A percentile compares a stretch with the other conserved stretches of the same genome.
These are phyloP conservation scores for Drosophila ustulata DNA, from an alignment of 2,888 invertebrate genomes.

Conservation along the genomic window DNA sequence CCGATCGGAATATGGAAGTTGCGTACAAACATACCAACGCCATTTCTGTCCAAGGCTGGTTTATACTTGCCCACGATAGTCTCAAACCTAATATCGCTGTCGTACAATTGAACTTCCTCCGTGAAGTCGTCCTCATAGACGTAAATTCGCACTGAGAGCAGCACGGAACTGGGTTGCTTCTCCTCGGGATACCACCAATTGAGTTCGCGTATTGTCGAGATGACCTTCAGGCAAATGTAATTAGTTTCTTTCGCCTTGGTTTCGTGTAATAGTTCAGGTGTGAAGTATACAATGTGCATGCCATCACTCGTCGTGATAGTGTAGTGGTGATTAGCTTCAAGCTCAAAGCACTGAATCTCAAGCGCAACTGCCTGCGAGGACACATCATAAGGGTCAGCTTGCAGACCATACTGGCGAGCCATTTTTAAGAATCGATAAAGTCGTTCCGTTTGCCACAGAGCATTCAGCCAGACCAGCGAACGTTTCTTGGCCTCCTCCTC, in stretches of 20 bases:
- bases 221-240: constrained; percentile 43
- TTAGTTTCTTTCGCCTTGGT: neutral
- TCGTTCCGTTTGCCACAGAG: constrained; percentile 50
- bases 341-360: constrained; percentile 26
- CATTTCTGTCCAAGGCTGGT: neutral
- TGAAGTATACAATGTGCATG: constrained; percentile 46
- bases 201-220: constrained; percentile 45
- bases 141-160: constrained; percentile 52
- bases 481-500: neutral
- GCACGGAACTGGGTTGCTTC: constrained; percentile 43
- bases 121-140: neutral
- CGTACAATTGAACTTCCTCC: neutral
- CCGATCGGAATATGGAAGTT: neutral
- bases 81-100: constrained; percentile 7
- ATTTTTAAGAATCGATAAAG: constrained; percentile 20
- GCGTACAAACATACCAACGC: neutral
- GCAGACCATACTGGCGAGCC: constrained; percentile 11
- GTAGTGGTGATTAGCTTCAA: neutral
- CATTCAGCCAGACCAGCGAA: constrained; percentile 43
- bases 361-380: neutral
- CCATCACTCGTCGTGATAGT: constrained; percentile 35
- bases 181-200: constrained; percentile 70
- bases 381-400: neutral
- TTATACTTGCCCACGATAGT: constrained; percentile 34
- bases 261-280: constrained; percentile 35